These are phyloP conservation scores for Melanerpes aurifrons DNA, from an alignment of 2,113 vertebrate species.

Conservation along the genomic window DNA sequence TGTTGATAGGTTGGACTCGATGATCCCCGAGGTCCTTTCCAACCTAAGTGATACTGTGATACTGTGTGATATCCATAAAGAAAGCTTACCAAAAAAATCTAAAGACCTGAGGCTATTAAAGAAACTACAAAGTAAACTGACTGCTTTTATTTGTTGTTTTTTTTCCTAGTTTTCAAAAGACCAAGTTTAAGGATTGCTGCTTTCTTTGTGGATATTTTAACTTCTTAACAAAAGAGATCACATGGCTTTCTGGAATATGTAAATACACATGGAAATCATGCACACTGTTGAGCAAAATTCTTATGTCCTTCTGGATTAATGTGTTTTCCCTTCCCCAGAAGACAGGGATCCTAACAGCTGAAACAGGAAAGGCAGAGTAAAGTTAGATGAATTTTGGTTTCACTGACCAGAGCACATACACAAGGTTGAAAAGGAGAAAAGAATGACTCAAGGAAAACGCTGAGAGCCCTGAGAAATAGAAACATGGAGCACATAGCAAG, in stretches of 20 bases:
- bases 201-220: not conserved
- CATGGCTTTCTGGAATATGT: not conserved
- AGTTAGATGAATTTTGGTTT: not conserved
- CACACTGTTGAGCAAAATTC: not conserved
- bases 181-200: not conserved
- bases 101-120: not conserved
- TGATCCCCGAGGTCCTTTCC: too few relatives aligned
- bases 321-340: not conserved
- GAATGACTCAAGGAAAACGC: not conserved
- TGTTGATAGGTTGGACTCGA: too few relatives aligned
- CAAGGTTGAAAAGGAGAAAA: not conserved
- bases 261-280: not conserved
- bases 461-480: not conserved
- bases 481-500: not conserved
- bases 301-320: not conserved
- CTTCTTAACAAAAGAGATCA: not conserved
- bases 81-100: not conserved
- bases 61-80: too few relatives aligned
- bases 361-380: not conserved
- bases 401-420: not conserved
- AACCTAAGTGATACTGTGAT: too few relatives aligned
- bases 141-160: not conserved
- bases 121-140: not conserved
- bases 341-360: not conserved
- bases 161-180: not conserved